Base-by-base conservation (phyloP, 2,113 vertebrate species). In the Leiothrix lutea region DNA sequence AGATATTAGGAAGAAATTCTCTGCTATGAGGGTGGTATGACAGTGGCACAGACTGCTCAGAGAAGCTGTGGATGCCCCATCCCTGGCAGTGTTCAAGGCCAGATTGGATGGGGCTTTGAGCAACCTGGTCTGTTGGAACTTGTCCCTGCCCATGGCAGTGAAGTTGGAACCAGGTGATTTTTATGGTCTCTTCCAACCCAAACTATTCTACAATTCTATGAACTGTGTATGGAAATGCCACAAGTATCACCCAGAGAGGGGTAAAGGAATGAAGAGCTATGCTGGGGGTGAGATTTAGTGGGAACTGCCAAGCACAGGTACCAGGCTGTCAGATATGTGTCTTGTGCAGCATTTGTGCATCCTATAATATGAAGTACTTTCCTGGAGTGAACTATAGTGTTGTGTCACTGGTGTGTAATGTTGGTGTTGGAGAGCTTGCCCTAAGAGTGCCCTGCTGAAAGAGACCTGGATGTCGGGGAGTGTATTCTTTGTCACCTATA, bases 401-500 rank as follows among this genome's bases (percentile, higher is more conserved):
- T 88, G 66, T 85, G 88, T 60, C 36, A 25, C 93, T 86, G 69
- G 22, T 85, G 82, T 93, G 48, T 44, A 67, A 47, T 73, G 74
- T 29, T 21, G 31, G 45, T 70, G n/a, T 67, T 88, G 60, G 70
- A 87, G 78, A 95, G 33, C 53, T 66, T 91, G 53, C 73, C 82
- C 44, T 65, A 51, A 86, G 28, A 0, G 0, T 7, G 33, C 40
- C 56, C 36, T 75, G 69, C 82, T 81, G 74, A 94, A 96, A 64
- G 38, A 65, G 50, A 66, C 80, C 58, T 93, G 92, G 71, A 54
- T 74, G 89, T 91, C 85, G 64, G 80, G 11, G 35, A 79, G 80
- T 36, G 50, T 80, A 88, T 69, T 86, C 83, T 94, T 96, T 90
- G 92, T 92, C 93, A 95, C 91, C 89, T 97, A 92, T 96, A 96